These are phyloP conservation scores for Odontocolon sp. DNA, from an alignment of 2,888 invertebrate species.

Conservation along the genomic window DNA sequence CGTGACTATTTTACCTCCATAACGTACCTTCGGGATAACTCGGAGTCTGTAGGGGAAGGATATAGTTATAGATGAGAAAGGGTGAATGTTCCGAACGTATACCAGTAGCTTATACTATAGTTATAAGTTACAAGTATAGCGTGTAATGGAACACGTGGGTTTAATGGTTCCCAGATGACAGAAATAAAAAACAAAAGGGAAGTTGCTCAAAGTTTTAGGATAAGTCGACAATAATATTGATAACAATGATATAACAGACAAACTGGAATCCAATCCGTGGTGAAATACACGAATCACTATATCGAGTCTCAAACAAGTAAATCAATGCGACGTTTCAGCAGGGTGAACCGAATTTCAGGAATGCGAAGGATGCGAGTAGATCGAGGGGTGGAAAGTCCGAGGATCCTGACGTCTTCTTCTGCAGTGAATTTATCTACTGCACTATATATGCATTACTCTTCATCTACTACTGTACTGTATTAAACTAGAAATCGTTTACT, in stretches of 20 bases:
- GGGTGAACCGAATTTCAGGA: slow-evolving; percentile 23
- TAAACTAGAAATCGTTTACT: slow-evolving; percentile 4
- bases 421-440: slow-evolving; percentile 20
- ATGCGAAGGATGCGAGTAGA: slow-evolving; percentile 47
- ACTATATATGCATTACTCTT: slow-evolving; percentile 1
- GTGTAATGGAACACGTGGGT: slow-evolving; percentile 1
- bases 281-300: not conserved
- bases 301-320: slow-evolving; percentile 26
- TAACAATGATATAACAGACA: slow-evolving; percentile 43
- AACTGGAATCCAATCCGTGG: not conserved
- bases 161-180: slow-evolving; percentile 57
- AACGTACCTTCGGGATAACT: slow-evolving; percentile 37
- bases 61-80: slow-evolving; percentile 16
- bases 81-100: slow-evolving; percentile 27
- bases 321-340: slow-evolving; percentile 30
- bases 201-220: slow-evolving; percentile 3
- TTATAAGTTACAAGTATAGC: not conserved
- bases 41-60: slow-evolving; percentile 22
- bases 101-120: not conserved
- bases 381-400: slow-evolving; percentile 39
- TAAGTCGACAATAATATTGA: slow-evolving; percentile 44
- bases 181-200: slow-evolving; percentile 62
- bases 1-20: slow-evolving; percentile 57
- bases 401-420: slow-evolving; percentile 39
- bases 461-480: not conserved